Base-by-base conservation (phyloP, 2,113 vertebrate genomes). In the Psephotus haematonotus region DNA sequence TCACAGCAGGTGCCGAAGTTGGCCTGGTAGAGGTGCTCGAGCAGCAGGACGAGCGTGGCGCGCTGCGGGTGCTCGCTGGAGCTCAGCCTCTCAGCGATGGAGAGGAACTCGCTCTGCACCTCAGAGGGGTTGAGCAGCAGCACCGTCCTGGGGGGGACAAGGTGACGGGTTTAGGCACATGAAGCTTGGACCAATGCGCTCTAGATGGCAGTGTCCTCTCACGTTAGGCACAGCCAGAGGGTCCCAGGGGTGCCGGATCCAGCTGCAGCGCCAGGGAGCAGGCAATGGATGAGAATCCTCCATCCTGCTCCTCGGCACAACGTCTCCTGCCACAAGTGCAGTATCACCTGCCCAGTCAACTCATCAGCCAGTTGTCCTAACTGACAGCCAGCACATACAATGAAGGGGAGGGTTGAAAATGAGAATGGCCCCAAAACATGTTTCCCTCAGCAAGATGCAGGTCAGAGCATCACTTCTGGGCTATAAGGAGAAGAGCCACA, bases 11-110 rank as follows among this genome's bases (percentile, higher is more conserved):
- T 95, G 50, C 99, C 99, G 0, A 99, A 98, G 59, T 92, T 98
- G 68, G 99, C 98, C 98, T 99, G 99, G 97, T 98, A 99, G 92
- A 98, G 98, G 5, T 99, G 99, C 90, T 99, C 97, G 39, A 99
- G 98, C 82, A 99, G 98, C 28, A 97, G 98, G 83, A 98, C 47
- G 68, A 98, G 98, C 9, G 97, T 97, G 29, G 98, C 88, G 9
- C 72, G 97, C 57, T 97, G 98, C 0, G 99, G 98, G 57, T 97
- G 97, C 59, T 97, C 96, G 0, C 98, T 85, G 19, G 82, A 2
- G 18, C 98, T 98, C 88, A 99, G 98, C 97, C 98, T 98, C 93
- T 99, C 95, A 0, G 99, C 98, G 60, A 99, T 99, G 2, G 98
- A 97, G 7, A 99, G 97, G 86, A 99, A 99, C 92, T 99, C 98